Evolutionary conservation across 2,797 vertebrate species (phyloP), one percentile per base, ranked within the genome.

Genomic region (Lepus oiostolus): DNA sequence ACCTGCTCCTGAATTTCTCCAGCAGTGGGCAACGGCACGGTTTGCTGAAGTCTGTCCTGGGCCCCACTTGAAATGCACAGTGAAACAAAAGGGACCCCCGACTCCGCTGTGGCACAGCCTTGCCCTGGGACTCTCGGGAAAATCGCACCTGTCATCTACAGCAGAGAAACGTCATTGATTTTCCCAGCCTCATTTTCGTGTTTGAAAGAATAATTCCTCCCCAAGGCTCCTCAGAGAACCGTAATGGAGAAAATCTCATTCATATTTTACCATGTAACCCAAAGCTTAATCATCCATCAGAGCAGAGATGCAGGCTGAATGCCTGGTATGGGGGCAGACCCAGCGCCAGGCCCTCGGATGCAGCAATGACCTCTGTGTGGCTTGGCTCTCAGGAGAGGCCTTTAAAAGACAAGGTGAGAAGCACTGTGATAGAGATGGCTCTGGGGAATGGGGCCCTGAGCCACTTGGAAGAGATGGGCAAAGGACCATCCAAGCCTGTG

Each of bases 161-260:
- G 60, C 52, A 9, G 10, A 93, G 87, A 95, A 80, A 87, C 14
- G 38, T 35, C 63, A 85, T 60, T 54, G 86, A 83, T 96, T 94
- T 91, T 93, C 72, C 81, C 52, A 30, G 83, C 35, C 72, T 92
- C 13, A 1, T 88, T 88, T 96, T 91, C 32, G 4, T 76, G 67
- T 88, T 81, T 94, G 88, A 96, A 96, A 91, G 77, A 91, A 72
- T 71, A 30, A 38, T 94, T 85, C 94, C 32, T 75, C 81, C 30
- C 17, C 54, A 32, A 9, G 54, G 60, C 68, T 85, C 65, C 80
- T 87, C 22, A 12, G 94, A 94, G 74, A 97, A 79, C 21, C 35
- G 75, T 88, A 86, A 85, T 38, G 92, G n/a, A 92, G 80, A 82
- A 76, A 91, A 87, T 62, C 68, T 93, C 72, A 72, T 89, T 95